phyloP scores from a whole-genome alignment of 2,113 vertebrate species.

The Tautogolabrus adspersus region DNA sequence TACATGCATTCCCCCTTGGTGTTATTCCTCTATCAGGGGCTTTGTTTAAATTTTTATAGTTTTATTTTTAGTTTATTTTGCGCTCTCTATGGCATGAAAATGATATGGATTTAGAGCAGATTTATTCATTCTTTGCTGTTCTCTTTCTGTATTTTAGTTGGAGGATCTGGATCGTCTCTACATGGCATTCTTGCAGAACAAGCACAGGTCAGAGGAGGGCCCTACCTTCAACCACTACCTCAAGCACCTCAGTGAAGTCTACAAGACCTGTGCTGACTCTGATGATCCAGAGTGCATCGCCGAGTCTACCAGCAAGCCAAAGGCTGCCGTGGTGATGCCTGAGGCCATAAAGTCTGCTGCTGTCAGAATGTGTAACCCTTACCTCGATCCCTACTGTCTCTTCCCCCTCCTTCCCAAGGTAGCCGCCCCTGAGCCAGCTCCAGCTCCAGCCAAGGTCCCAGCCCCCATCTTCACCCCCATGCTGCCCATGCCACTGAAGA shows the following conservation, averaged over 20 bases:
- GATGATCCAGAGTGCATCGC: slow-evolving; percentile 85
- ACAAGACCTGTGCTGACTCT: slow-evolving; percentile 82
- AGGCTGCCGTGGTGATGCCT: slow-evolving; percentile 80
- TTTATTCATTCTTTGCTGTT: background rate
- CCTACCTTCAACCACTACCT: slow-evolving; percentile 83
- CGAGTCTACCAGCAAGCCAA: slow-evolving; percentile 84
- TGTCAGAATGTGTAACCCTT: slow-evolving; percentile 80
- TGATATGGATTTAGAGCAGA: background rate
- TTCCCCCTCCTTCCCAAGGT: slow-evolving; percentile 55
- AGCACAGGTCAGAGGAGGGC: slow-evolving; percentile 80
- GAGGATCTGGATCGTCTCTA: slow-evolving; percentile 84
- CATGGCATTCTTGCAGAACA: slow-evolving; percentile 82
- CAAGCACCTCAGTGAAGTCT: slow-evolving; percentile 82
- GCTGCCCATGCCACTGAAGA: slow-evolving; percentile 70
- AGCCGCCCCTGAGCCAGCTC: slow-evolving; percentile 43
- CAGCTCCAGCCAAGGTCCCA: slow-evolving; percentile 63
- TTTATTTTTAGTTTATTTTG: slow-evolving; percentile 2
- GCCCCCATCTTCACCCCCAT: slow-evolving; percentile 74
- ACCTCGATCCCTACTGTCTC: slow-evolving; percentile 83
- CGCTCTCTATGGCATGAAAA: background rate
- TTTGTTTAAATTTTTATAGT: background rate
- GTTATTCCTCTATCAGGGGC: background rate
- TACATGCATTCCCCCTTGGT: background rate
- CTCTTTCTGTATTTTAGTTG: slow-evolving; percentile 60
- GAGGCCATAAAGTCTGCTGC: slow-evolving; percentile 70